These are phyloP conservation scores for Siniperca obscura DNA, from an alignment of 2,797 vertebrate species.

Conservation along the genomic window DNA sequence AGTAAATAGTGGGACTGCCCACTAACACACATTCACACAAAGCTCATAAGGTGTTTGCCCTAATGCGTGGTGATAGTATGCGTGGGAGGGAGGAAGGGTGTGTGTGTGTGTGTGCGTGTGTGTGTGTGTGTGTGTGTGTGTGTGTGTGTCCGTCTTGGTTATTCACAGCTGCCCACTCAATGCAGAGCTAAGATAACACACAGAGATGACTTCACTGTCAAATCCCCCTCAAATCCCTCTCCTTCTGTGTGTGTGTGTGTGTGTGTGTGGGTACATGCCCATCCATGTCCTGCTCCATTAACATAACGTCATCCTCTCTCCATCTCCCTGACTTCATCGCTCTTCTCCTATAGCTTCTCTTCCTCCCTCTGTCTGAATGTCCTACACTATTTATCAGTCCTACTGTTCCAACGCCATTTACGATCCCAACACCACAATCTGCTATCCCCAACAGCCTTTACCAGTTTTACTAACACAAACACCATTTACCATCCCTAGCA, in stretches of 20 bases:
- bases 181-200: constrained; percentile 41
- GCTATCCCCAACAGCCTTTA: no score
- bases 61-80: constrained; percentile 22
- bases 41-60: constrained; percentile 24
- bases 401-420: no score
- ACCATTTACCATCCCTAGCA: no score
- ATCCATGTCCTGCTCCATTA: constrained; percentile 2
- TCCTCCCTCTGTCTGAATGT: no score
- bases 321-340: not conserved
- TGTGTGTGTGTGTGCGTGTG: constrained; percentile 11
- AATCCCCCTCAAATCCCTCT: constrained; percentile 38
- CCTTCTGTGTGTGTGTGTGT: not conserved
- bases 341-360: no score
- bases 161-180: constrained; percentile 27
- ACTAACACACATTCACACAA: constrained; percentile 14
- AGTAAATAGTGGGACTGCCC: not conserved
- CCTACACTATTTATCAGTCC: no score
- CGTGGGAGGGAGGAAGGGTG: constrained; percentile 19
- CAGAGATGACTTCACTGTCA: constrained; percentile 40
- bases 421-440: no score
- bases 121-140: constrained; percentile 19
- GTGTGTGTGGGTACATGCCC: not conserved
- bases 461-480: no score
- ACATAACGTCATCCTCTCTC: constrained; percentile 11
- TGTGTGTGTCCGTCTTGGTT: constrained; percentile 20